Percentiles rank a stretch among this genome's conserved stretches.
Conservation (phyloP, 2,888 invertebrate genomes). For the Meliscaeva auricollis region DNA sequence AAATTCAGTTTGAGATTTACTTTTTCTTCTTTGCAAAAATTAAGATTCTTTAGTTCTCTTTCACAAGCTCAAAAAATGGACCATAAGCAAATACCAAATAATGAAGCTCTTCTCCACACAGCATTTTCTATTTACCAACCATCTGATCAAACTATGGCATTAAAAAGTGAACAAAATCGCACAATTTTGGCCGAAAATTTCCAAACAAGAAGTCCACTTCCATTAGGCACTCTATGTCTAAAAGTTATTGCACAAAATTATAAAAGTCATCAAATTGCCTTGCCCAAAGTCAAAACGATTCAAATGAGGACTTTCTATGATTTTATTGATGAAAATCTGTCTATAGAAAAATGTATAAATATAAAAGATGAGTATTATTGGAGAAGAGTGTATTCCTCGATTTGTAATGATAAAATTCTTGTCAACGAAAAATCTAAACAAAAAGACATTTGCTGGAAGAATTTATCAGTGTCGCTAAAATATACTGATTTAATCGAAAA, state of each 20-base stretch:
- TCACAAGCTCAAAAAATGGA: slow-evolving; percentile 33
- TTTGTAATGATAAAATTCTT: slow-evolving; percentile 77
- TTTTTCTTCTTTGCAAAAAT: slow-evolving; percentile 2
- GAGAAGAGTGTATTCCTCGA: slow-evolving; percentile 80
- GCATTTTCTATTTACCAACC: slow-evolving; percentile 78
- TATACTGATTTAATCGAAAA: slow-evolving; percentile 80
- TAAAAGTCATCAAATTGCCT: slow-evolving; percentile 56
- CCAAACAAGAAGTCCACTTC: slow-evolving; percentile 76
- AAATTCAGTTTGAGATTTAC: neutral
- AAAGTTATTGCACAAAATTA: slow-evolving; percentile 77
- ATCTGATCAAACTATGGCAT: slow-evolving; percentile 59
- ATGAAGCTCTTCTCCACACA: slow-evolving; percentile 70
- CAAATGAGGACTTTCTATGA: slow-evolving; percentile 79
- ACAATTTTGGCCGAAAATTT: slow-evolving; percentile 79
- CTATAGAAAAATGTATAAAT: slow-evolving; percentile 79
- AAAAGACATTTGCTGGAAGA: slow-evolving; percentile 78
- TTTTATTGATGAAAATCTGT: slow-evolving; percentile 78
- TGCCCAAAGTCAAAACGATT: slow-evolving; percentile 72
- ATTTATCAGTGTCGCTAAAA: slow-evolving; percentile 79
- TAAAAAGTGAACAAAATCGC: slow-evolving; percentile 79
- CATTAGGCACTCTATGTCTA: slow-evolving; percentile 79
- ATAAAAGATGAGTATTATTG: slow-evolving; percentile 79
- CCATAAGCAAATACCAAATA: slow-evolving; percentile 77
- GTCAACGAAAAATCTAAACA: slow-evolving; percentile 73
- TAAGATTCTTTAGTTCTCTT: neutral